These are phyloP conservation scores for Polydrusus cervinus DNA, from an alignment of 2,888 invertebrate genomes.

Conservation along the genomic window DNA sequence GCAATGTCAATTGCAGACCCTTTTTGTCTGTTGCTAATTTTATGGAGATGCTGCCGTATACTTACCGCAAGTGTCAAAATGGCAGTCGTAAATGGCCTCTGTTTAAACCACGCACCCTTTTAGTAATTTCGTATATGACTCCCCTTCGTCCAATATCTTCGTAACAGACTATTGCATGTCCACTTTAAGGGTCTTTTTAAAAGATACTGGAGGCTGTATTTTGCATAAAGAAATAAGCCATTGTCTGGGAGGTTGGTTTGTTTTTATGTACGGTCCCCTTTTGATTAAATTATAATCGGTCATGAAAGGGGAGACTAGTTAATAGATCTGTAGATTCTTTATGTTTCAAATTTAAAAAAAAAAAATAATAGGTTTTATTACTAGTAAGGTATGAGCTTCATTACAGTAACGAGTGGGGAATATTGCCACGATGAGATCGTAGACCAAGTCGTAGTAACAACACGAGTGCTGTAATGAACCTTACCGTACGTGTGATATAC, in stretches of 20 bases:
- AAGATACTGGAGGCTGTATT: constrained; percentile 25
- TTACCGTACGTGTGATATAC: too few species aligned
- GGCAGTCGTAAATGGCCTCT: constrained; percentile 58
- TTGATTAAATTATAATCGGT: constrained; percentile 17
- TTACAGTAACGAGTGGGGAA: too few species aligned
- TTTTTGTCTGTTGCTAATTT: constrained; percentile 69
- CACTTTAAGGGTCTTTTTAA: constrained; percentile 41
- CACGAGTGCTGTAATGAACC: too few species aligned
- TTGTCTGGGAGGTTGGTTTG: constrained; percentile 20
- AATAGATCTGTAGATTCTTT: too few species aligned
- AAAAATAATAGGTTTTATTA: too few species aligned
- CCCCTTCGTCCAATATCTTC: constrained; percentile 41
- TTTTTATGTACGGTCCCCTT: constrained; percentile 21
- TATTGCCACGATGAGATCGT: too few species aligned
- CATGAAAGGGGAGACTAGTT: constrained; percentile 1
- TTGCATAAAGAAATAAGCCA: constrained; percentile 35
- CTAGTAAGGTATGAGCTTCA: too few species aligned
- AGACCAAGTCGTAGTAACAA: too few species aligned
- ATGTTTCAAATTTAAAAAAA: too few species aligned
- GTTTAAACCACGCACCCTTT: constrained; percentile 49
- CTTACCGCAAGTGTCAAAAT: constrained; percentile 68
- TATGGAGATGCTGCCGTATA: constrained; percentile 68
- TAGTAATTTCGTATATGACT: constrained; percentile 46
- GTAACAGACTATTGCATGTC: constrained; percentile 43
- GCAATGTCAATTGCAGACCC: constrained; percentile 56